These are phyloP conservation scores for Limanda limanda DNA, from an alignment of 2,113 vertebrate genomes.

Conservation along the genomic window DNA sequence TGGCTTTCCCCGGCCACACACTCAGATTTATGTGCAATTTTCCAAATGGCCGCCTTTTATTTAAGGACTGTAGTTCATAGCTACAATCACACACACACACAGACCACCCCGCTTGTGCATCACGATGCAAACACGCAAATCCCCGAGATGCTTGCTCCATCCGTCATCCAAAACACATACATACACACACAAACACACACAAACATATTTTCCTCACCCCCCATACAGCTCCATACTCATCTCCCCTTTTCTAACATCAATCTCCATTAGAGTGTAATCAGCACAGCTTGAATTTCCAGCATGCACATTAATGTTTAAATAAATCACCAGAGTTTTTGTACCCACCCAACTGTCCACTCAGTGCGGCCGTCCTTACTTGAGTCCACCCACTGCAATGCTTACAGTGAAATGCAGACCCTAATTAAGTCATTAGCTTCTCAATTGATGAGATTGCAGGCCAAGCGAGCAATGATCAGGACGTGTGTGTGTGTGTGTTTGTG, in stretches of 20 bases:
- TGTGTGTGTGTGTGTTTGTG: background rate
- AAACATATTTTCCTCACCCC: background rate
- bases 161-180: background rate
- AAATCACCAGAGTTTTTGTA: conserved; percentile 30
- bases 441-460: conserved; percentile 13
- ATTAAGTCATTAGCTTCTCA: conserved; percentile 42
- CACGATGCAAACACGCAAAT: background rate
- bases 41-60: conserved; percentile 58
- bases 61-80: conserved; percentile 27
- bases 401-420: conserved; percentile 40
- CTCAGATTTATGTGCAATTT: conserved; percentile 65
- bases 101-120: conserved; percentile 18
- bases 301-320: conserved; percentile 47
- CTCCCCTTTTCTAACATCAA: conserved; percentile 18
- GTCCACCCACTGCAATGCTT: conserved; percentile 8
- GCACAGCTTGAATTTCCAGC: conserved; percentile 42
- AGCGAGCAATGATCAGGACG: background rate
- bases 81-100: conserved; percentile 3
- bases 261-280: conserved; percentile 57
- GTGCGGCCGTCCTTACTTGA: conserved; percentile 1
- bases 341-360: conserved; percentile 4
- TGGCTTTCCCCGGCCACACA: conserved; percentile 27
- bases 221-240: background rate
- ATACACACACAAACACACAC: background rate
- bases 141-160: background rate